Percentiles rank a stretch among this genome's conserved stretches.
Evolutionary conservation across 2,113 vertebrate genomes (phyloP).

Genomic region (Cardinalis cardinalis): DNA sequence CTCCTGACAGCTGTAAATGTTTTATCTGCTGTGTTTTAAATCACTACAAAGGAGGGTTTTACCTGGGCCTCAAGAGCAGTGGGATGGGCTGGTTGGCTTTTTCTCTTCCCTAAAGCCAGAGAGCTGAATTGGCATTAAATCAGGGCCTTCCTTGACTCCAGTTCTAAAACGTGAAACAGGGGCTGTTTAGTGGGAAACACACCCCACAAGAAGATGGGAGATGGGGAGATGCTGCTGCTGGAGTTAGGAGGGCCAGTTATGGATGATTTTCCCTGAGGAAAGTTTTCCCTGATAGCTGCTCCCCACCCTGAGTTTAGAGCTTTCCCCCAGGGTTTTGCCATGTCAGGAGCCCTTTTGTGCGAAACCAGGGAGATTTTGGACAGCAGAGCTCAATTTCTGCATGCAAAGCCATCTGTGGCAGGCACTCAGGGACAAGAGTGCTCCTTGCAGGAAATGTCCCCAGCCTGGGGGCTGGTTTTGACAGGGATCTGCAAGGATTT

Average conservation of each 20-base stretch:
- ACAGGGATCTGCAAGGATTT: background rate
- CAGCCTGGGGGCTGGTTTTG: accelerated
- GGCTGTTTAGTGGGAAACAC: background rate
- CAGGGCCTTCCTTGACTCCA: background rate
- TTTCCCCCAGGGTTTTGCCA: background rate
- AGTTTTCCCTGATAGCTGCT: background rate
- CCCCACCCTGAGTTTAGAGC: background rate
- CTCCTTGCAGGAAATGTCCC: background rate
- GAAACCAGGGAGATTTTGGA: background rate
- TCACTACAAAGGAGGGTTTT: background rate
- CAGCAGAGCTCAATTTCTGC: background rate
- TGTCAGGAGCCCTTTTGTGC: background rate
- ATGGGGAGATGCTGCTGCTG: background rate
- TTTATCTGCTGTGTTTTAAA: conserved; percentile 38
- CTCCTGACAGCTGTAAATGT: background rate
- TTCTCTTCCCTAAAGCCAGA: background rate
- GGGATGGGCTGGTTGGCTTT: background rate
- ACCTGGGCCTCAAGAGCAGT: background rate
- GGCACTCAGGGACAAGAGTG: background rate
- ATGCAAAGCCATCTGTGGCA: background rate
- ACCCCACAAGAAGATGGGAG: background rate
- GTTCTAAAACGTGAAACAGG: background rate
- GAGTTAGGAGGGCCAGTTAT: background rate
- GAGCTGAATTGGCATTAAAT: background rate
- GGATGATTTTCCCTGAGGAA: background rate